These are phyloP conservation scores for Heloderma charlesbogerti DNA, from an alignment of 2,113 vertebrate species.

Conservation along the genomic window DNA sequence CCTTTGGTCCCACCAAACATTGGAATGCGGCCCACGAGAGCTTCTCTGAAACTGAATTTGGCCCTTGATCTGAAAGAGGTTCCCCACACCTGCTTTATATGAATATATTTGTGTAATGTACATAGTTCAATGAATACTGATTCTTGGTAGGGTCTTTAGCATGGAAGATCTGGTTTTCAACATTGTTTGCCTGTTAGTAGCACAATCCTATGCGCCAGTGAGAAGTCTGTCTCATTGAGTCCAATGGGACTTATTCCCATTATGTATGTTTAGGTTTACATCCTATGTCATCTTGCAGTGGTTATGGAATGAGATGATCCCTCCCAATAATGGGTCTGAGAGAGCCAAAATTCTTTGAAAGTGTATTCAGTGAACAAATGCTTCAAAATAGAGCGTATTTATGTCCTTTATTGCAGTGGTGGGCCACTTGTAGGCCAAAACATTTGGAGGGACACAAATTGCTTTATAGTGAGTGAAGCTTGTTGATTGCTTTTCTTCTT, in stretches of 20 bases:
- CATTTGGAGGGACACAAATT: neutral
- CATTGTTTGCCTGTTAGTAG: neutral
- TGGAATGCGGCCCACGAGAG: no score
- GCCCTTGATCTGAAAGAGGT: no score
- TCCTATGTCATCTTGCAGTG: neutral
- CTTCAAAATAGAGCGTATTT: neutral
- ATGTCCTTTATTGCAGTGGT: neutral
- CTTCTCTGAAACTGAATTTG: no score
- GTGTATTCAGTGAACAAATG: neutral
- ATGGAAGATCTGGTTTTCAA: neutral
- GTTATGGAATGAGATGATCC: neutral
- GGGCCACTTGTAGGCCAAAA: neutral
- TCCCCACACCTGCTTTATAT: no score
- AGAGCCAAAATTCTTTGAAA: neutral
- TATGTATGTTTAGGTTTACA: neutral
- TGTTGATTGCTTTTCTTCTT: neutral
- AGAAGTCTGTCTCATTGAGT: neutral
- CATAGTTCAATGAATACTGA: neutral
- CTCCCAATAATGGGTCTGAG: neutral
- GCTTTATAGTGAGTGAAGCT: neutral
- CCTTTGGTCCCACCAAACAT: no score
- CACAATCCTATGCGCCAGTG: neutral
- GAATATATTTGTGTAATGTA: neutral
- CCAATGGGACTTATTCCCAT: neutral
- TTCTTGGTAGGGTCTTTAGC: neutral